Conservation (phyloP, 2,888 invertebrate species). For the Netelia melanura region DNA sequence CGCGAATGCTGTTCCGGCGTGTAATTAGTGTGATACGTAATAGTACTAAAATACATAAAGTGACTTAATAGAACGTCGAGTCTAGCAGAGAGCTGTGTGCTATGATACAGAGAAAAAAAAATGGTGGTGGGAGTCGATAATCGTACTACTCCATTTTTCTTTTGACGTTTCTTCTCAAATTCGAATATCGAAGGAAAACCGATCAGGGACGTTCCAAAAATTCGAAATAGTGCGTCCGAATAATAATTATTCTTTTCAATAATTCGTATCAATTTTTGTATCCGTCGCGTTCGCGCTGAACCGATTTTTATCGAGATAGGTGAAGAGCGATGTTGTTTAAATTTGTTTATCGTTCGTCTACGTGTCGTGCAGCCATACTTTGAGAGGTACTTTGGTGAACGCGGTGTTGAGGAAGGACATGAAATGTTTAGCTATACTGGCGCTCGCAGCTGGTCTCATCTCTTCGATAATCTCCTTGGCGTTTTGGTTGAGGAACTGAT, state of each 20-base stretch:
- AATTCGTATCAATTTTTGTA: conserved; percentile 27
- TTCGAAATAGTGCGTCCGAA: not conserved
- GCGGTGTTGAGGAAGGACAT: conserved; percentile 90
- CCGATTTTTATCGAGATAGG: conserved; percentile 11
- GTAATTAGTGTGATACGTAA: conserved; percentile 42
- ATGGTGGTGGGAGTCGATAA: conserved; percentile 11
- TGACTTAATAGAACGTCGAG: conserved; percentile 32
- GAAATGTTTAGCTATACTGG: conserved; percentile 91
- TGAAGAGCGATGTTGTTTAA: not conserved
- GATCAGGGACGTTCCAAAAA: not conserved
- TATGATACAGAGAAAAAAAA: conserved; percentile 23
- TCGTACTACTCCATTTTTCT: not conserved
- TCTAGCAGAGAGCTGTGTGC: conserved; percentile 12
- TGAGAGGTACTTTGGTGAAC: conserved; percentile 90
- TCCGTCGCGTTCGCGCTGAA: not conserved
- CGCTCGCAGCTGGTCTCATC: conserved; percentile 92
- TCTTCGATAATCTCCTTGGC: conserved; percentile 93
- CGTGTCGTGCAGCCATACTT: conserved; percentile 87
- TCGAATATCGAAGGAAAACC: not conserved
- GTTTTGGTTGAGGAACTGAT: conserved; percentile 93
- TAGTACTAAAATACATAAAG: conserved; percentile 18
- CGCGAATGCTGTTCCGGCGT: conserved; percentile 52
- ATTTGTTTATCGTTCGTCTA: conserved; percentile 61
- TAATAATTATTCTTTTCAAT: conserved; percentile 7
- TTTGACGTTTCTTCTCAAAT: not conserved